Percentiles rank a stretch among this genome's conserved stretches.
Evolutionary conservation across 2,888 invertebrate genomes (phyloP).

Genomic region (Agapetus fuscipes): DNA sequence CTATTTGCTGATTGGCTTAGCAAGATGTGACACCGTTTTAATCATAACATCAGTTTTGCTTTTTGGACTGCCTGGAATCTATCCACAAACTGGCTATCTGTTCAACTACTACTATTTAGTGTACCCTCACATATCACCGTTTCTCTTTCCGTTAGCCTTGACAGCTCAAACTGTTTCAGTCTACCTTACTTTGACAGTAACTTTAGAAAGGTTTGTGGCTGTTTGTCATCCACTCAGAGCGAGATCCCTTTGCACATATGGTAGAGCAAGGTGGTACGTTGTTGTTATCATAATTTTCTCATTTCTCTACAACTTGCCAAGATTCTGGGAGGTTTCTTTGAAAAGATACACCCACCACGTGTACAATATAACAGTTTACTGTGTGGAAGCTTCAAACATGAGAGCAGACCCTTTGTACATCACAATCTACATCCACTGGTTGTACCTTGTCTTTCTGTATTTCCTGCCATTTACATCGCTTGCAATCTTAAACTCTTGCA

Average conservation of each 20-base stretch:
- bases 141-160: slow-evolving; percentile 74
- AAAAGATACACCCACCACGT: slow-evolving; percentile 32
- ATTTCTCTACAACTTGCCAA: slow-evolving; percentile 75
- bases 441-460: slow-evolving; percentile 91
- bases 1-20: slow-evolving; percentile 86
- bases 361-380: slow-evolving; percentile 55
- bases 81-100: slow-evolving; percentile 68
- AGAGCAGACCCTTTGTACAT: slow-evolving; percentile 67
- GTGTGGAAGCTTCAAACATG: slow-evolving; percentile 57
- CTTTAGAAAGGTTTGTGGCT: slow-evolving; percentile 89
- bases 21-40: slow-evolving; percentile 86
- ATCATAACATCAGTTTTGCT: slow-evolving; percentile 77
- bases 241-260: slow-evolving; percentile 82
- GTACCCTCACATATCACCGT: slow-evolving; percentile 71
- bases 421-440: slow-evolving; percentile 85
- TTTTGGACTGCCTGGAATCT: slow-evolving; percentile 80
- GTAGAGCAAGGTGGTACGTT: slow-evolving; percentile 77
- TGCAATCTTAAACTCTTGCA: slow-evolving; percentile 82
- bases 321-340: slow-evolving; percentile 60
- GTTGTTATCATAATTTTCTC: slow-evolving; percentile 72
- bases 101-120: slow-evolving; percentile 70
- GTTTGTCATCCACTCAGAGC: slow-evolving; percentile 86
- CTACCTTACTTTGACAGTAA: slow-evolving; percentile 83
- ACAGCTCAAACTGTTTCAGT: slow-evolving; percentile 90
- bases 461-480: slow-evolving; percentile 83